phyloP scores from a whole-genome alignment of 1,140 invertebrate genomes.

The Drosophila pandora region DNA sequence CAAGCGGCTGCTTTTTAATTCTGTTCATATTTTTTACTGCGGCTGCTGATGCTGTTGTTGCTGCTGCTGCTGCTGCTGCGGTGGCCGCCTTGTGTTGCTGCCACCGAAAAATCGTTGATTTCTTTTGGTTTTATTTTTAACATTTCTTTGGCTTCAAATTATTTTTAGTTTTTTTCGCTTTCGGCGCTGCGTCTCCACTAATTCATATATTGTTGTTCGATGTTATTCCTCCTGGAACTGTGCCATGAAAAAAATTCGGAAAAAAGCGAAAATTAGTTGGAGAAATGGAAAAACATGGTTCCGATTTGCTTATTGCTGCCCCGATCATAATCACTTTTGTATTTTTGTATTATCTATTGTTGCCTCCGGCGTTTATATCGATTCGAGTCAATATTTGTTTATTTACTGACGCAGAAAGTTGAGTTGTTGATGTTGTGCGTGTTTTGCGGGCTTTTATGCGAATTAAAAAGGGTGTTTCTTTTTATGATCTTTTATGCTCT shows the following conservation, averaged over 20 bases:
- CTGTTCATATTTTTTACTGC: constrained; percentile 64
- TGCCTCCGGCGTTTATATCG: constrained; percentile 59
- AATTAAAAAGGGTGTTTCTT: constrained; percentile 22
- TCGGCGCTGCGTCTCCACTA: constrained; percentile 47
- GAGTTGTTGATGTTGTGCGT: constrained; percentile 49
- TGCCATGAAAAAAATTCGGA: constrained; percentile 54
- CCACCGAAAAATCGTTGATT: constrained; percentile 60
- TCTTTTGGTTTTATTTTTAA: constrained; percentile 75
- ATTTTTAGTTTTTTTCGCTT: constrained; percentile 67
- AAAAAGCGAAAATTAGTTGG: constrained; percentile 23
- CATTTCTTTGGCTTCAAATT: constrained; percentile 72
- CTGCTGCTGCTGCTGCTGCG: constrained; percentile 20
- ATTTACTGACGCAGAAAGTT: constrained; percentile 71
- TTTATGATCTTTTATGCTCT: not conserved
- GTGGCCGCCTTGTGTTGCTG: constrained; percentile 36
- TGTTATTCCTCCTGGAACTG: constrained; percentile 50
- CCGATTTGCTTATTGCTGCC: constrained; percentile 27
- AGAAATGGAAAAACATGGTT: constrained; percentile 40
- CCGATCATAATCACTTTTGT: constrained; percentile 56
- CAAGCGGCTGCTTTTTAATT: constrained; percentile 77
- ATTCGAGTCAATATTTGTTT: constrained; percentile 79
- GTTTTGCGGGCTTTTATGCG: constrained; percentile 41
- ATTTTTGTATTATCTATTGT: constrained; percentile 38
- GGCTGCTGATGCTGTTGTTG: constrained; percentile 13
- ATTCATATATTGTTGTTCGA: constrained; percentile 60